Evolutionary conservation across 2,888 invertebrate species (phyloP).

Genomic region (Calameuta filiformis): DNA sequence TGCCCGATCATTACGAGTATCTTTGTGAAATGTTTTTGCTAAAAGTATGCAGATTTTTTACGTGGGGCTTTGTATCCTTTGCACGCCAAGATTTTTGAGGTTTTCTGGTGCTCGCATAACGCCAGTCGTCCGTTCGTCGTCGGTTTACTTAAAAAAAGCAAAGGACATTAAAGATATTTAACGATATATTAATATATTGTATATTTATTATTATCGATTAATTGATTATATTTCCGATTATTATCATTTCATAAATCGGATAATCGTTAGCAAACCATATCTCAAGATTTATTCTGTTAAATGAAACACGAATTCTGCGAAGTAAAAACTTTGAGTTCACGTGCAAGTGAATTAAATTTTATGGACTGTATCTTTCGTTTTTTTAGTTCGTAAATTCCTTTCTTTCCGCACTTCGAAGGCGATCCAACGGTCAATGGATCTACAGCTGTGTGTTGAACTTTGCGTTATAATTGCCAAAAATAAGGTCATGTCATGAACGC

Average conservation of each 20-base stretch:
- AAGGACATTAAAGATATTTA: not conserved
- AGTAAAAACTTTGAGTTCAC: not conserved
- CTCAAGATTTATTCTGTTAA: not conserved
- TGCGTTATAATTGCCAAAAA: not conserved
- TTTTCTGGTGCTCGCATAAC: not conserved
- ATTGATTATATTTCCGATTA: not conserved
- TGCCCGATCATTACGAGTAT: not conserved
- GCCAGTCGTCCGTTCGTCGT: not conserved
- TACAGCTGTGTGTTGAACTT: not conserved
- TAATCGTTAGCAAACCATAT: not conserved
- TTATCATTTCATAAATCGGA: not conserved
- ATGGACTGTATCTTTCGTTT: not conserved
- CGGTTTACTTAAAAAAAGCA: not conserved
- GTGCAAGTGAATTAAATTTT: not conserved
- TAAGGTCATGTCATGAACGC: not conserved
- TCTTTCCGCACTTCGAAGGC: not conserved
- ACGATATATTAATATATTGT: not conserved
- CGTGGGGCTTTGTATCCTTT: not conserved
- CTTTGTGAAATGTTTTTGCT: not conserved
- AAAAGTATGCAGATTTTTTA: not conserved
- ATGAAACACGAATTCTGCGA: not conserved
- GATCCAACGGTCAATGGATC: not conserved
- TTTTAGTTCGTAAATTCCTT: not conserved
- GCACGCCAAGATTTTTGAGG: not conserved
- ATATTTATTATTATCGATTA: not conserved